Conservation (phyloP, 2,888 invertebrate species). For the Thymelicus sylvestris region DNA sequence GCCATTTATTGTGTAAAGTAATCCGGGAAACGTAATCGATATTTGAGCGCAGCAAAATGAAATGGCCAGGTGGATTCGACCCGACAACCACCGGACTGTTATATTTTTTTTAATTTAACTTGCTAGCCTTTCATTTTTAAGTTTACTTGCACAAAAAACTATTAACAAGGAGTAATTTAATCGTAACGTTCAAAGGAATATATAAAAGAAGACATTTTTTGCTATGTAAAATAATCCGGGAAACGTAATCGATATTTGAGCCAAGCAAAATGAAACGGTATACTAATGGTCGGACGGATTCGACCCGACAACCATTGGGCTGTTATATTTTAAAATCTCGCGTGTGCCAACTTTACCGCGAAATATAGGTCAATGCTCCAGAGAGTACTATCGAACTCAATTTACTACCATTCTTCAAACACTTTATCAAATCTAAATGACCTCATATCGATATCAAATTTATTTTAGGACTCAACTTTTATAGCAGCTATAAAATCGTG, state of each 20-base stretch:
- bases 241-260: constrained; percentile 13
- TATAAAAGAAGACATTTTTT: not conserved
- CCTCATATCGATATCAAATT: constrained; percentile 15
- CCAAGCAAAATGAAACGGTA: constrained; percentile 24
- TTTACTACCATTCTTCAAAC: constrained; percentile 26
- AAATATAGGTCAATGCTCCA: constrained; percentile 81
- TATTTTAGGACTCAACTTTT: constrained; percentile 13
- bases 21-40: too few relatives aligned
- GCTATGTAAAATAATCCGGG: constrained; percentile 22
- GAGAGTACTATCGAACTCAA: constrained; percentile 41
- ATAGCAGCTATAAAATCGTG: constrained; percentile 7
- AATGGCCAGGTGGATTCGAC: constrained; percentile 23
- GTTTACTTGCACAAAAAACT: too few relatives aligned
- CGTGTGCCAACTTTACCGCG: constrained; percentile 73
- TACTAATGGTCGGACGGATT: constrained; percentile 30
- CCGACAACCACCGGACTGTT: constrained; percentile 49
- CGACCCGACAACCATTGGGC: constrained; percentile 45
- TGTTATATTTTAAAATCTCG: constrained; percentile 66
- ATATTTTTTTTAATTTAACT: too few relatives aligned
- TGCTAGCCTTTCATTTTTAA: too few relatives aligned
- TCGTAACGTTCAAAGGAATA: not conserved
- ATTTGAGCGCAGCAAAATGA: too few relatives aligned
- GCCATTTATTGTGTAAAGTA: not conserved
- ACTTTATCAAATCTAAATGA: constrained; percentile 9
- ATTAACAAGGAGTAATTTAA: too few relatives aligned